Evolutionary conservation across 2,888 invertebrate genomes (phyloP).

Genomic region (Podabrus alpinus): DNA sequence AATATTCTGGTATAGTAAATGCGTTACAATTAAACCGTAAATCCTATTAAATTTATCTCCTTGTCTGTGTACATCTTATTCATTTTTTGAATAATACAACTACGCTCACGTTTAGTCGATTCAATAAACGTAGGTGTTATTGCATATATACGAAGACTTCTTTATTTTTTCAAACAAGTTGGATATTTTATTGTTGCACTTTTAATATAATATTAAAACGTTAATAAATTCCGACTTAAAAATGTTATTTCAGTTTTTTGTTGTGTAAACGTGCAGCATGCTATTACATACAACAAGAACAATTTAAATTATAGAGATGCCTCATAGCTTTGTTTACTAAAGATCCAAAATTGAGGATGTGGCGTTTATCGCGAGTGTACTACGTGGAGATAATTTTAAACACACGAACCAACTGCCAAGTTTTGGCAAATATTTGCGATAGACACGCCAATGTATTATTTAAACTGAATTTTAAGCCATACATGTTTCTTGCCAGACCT

Average conservation of each 20-base stretch:
- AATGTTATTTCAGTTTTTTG: not conserved
- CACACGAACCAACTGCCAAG: not conserved
- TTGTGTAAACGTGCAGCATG: not conserved
- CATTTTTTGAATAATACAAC: not conserved
- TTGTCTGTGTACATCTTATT: not conserved
- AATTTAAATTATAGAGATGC: not conserved
- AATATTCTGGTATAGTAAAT: not conserved
- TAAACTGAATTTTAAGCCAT: conserved; percentile 6
- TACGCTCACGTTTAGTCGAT: not conserved
- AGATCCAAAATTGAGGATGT: not conserved
- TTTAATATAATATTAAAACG: not conserved
- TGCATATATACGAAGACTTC: not conserved
- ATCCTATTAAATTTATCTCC: not conserved
- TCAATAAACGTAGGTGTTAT: not conserved
- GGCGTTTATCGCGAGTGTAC: not conserved
- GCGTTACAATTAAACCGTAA: not conserved
- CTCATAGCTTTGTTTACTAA: not conserved
- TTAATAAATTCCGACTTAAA: not conserved
- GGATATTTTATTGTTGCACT: not conserved
- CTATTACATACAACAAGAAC: too few species aligned
- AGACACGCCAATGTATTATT: conserved; percentile 20
- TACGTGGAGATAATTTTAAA: conserved; percentile 15
- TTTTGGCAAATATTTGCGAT: conserved; percentile 15
- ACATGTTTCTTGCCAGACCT: conserved; percentile 12
- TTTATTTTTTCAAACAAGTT: not conserved